phyloP scores from a whole-genome alignment of 1,140 invertebrate genomes.

The Euura saliciscinereae region DNA sequence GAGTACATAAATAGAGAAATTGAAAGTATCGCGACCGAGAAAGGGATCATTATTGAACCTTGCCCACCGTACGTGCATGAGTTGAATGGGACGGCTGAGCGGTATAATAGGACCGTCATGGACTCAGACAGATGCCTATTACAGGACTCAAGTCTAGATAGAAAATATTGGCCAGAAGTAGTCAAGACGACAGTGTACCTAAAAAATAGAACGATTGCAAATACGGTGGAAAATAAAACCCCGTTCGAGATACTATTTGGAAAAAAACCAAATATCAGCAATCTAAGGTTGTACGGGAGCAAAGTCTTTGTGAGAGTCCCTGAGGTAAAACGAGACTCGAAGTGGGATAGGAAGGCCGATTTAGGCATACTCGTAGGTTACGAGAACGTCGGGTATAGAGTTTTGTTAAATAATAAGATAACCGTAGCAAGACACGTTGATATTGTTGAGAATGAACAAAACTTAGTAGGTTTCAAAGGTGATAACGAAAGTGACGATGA shows the following conservation, averaged over 20 bases:
- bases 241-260: slow-evolving; percentile 10
- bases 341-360: slow-evolving; percentile 8
- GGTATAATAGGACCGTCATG: slow-evolving; percentile 9
- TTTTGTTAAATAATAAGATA: slow-evolving; percentile 11
- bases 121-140: slow-evolving; percentile 1
- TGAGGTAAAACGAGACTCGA: slow-evolving; percentile 8
- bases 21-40: background rate
- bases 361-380: slow-evolving; percentile 12
- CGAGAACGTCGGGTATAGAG: slow-evolving; percentile 9
- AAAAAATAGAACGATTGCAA: slow-evolving; percentile 1
- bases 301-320: slow-evolving; percentile 10
- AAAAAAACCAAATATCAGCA: slow-evolving; percentile 8
- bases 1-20: slow-evolving; percentile 11
- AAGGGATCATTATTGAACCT: slow-evolving; percentile 11
- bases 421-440: slow-evolving; percentile 8
- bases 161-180: background rate
- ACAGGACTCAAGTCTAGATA: background rate
- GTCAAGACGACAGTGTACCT: slow-evolving; percentile 12
- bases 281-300: slow-evolving; percentile 18
- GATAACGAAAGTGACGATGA: slow-evolving; percentile 16
- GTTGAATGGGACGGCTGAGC: slow-evolving; percentile 9
- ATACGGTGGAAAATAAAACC: slow-evolving; percentile 10
- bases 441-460: background rate
- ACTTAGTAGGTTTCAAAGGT: slow-evolving; percentile 9
- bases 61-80: slow-evolving; percentile 7